These are phyloP conservation scores for Aproaerema taeniolella DNA, from an alignment of 2,888 invertebrate species.

Conservation along the genomic window DNA sequence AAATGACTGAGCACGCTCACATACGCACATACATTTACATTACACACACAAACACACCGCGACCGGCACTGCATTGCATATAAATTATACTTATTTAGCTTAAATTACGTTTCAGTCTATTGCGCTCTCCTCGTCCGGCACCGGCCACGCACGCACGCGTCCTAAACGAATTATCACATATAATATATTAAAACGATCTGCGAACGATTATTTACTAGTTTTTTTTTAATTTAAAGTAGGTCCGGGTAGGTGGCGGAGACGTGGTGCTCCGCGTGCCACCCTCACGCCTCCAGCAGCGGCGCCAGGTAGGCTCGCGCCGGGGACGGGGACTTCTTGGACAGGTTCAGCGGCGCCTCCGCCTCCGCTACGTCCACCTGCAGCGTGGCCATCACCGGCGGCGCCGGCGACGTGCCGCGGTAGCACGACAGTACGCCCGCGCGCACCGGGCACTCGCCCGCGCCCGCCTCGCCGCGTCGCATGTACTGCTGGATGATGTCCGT, in stretches of 20 bases:
- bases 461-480: constrained; percentile 87
- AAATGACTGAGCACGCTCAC: constrained; percentile 80
- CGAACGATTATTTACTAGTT: constrained; percentile 73
- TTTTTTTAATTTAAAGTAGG: constrained; percentile 73
- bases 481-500: constrained; percentile 95
- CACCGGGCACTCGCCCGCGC: constrained; percentile 67
- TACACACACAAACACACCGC: constrained; percentile 80
- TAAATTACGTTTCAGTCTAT: constrained; percentile 79
- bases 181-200: constrained; percentile 82
- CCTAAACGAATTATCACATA: constrained; percentile 81
- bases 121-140: constrained; percentile 76
- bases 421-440: constrained; percentile 44
- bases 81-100: constrained; percentile 81
- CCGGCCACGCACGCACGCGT: constrained; percentile 75
- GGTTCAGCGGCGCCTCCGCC: constrained; percentile 89
- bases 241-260: constrained; percentile 74
- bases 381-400: constrained; percentile 64
- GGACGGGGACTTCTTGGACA: constrained; percentile 89
- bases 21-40: constrained; percentile 77
- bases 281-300: constrained; percentile 81
- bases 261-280: constrained; percentile 67
- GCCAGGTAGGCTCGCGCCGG: constrained; percentile 79
- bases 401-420: constrained; percentile 66
- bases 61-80: constrained; percentile 80
- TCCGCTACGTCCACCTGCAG: constrained; percentile 89